These are phyloP conservation scores for Vidua macroura DNA, from an alignment of 2,113 vertebrate species.

Conservation along the genomic window DNA sequence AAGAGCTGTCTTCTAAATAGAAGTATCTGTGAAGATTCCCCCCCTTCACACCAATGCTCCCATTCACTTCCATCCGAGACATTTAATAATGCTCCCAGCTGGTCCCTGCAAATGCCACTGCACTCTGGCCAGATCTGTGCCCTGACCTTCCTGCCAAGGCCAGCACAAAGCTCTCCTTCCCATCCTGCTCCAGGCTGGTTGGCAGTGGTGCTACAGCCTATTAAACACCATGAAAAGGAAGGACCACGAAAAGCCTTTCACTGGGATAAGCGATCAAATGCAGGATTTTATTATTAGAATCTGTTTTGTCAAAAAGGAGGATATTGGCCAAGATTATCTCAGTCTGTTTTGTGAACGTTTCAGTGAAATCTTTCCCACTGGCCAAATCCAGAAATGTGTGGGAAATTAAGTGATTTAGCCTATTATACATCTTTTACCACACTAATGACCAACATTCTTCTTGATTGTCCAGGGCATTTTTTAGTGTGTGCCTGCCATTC, in stretches of 20 bases:
- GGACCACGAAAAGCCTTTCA: slow-evolving; percentile 17
- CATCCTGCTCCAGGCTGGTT: background rate
- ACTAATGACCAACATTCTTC: background rate
- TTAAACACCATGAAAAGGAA: background rate
- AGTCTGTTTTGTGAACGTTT: background rate
- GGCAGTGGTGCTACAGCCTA: background rate
- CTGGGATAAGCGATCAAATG: background rate
- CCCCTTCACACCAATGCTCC: background rate
- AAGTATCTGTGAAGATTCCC: background rate
- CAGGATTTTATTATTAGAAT: slow-evolving; percentile 29
- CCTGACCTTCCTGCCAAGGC: background rate
- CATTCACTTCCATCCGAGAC: background rate
- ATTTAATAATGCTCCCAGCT: background rate
- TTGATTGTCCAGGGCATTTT: background rate
- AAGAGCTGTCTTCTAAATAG: background rate
- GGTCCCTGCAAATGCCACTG: background rate
- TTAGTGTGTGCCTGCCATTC: background rate
- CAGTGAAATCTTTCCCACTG: background rate
- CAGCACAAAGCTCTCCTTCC: background rate
- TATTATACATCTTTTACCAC: background rate
- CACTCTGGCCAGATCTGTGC: background rate
- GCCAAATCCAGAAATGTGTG: background rate
- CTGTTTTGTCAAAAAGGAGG: background rate
- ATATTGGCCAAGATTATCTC: slow-evolving; percentile 28
- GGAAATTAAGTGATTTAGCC: slow-evolving; percentile 42